Evolutionary conservation across 2,797 vertebrate species (phyloP).

Genomic region (Pseudochirops cupreus): DNA sequence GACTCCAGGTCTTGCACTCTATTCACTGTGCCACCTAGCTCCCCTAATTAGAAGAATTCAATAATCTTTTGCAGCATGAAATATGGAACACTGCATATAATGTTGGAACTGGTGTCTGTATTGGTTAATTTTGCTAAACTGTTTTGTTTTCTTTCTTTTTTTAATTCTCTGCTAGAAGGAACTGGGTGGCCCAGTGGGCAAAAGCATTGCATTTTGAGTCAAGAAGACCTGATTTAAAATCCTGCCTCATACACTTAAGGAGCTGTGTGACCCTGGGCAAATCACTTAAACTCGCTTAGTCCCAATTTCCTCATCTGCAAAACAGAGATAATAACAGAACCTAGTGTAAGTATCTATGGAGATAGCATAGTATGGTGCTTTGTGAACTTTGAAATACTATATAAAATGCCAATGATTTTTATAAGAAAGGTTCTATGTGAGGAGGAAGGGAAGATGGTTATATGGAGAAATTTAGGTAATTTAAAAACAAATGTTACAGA

Average conservation of each 20-base stretch:
- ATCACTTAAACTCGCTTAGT: background rate
- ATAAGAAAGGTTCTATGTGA: background rate
- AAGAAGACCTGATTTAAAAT: background rate
- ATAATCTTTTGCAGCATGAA: background rate
- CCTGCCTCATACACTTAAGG: background rate
- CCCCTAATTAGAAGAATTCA: background rate
- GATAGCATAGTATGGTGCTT: background rate
- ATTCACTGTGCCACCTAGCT: background rate
- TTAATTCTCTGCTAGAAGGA: background rate
- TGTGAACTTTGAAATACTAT: background rate
- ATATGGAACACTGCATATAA: background rate
- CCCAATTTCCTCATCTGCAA: background rate
- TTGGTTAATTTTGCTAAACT: background rate
- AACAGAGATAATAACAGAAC: background rate
- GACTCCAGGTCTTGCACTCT: background rate
- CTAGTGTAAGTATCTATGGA: background rate
- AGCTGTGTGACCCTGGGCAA: background rate
- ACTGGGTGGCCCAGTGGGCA: background rate
- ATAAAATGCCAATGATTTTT: background rate
- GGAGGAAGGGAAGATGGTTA: background rate
- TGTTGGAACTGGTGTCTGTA: background rate
- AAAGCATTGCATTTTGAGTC: background rate
- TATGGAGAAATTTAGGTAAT: background rate
- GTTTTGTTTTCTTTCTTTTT: background rate
- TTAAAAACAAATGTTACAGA: background rate